Evolutionary conservation across 2,113 vertebrate genomes (phyloP).

Genomic region (Thamnophis sirtalis): DNA sequence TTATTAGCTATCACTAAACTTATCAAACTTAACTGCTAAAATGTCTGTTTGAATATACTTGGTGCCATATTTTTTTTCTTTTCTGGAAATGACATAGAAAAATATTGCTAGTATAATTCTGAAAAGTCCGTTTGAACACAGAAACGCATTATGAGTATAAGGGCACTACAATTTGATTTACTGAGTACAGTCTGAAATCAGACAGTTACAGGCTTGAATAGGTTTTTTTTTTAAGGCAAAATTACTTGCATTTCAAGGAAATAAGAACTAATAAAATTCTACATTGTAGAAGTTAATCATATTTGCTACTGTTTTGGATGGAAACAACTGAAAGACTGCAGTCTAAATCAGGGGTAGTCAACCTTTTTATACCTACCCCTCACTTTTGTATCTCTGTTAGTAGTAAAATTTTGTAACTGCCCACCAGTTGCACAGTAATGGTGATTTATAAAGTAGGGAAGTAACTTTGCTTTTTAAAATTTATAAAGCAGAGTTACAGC

Average conservation of each 20-base stretch:
- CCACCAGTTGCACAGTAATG: too few species aligned
- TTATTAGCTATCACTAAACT: background rate
- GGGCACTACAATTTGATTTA: constrained; percentile 64
- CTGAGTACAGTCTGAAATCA: constrained; percentile 68
- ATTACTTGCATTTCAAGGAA: constrained; percentile 67
- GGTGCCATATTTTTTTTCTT: background rate
- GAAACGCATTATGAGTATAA: constrained; percentile 42
- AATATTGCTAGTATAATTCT: background rate
- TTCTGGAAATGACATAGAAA: background rate
- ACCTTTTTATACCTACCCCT: too few species aligned
- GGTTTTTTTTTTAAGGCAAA: constrained; percentile 42
- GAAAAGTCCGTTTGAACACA: constrained; percentile 21
- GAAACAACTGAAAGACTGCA: constrained; percentile 44
- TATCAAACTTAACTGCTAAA: background rate
- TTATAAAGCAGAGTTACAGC: too few species aligned
- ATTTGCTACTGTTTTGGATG: constrained; percentile 58
- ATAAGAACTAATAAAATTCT: constrained; percentile 69
- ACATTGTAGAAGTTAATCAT: constrained; percentile 73
- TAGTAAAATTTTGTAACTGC: too few species aligned
- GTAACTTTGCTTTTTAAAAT: too few species aligned
- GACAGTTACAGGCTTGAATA: constrained; percentile 66
- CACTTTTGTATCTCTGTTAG: too few species aligned
- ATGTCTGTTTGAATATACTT: background rate
- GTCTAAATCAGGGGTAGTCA: too few species aligned
- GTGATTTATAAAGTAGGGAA: too few species aligned